These are phyloP conservation scores for Ametastegia equiseti DNA, from an alignment of 2,888 invertebrate genomes.

Conservation along the genomic window DNA sequence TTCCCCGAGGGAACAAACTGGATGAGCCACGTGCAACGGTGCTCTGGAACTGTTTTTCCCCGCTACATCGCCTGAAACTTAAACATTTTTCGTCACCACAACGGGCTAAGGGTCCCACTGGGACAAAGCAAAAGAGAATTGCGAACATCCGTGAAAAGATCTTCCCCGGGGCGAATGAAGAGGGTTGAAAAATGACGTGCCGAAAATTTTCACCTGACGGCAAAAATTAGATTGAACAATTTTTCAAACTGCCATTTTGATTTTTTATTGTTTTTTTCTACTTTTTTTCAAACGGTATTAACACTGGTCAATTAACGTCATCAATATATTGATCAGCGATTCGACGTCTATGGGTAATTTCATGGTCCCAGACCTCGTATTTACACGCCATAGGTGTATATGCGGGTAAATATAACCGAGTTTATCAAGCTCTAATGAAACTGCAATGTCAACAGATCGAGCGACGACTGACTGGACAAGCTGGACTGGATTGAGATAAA, in stretches of 20 bases:
- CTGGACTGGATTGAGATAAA: conserved; percentile 19
- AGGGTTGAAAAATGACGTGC: conserved; percentile 9
- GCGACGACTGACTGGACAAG: not conserved
- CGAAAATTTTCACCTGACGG: not conserved
- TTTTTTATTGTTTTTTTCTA: not conserved
- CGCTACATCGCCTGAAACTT: conserved; percentile 24
- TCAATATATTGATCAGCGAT: not conserved
- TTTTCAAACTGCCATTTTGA: not conserved
- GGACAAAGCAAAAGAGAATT: conserved; percentile 16
- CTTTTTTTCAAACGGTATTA: not conserved
- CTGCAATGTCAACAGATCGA: conserved; percentile 26
- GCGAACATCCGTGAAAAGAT: conserved; percentile 4
- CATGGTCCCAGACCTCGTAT: not conserved
- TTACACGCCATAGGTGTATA: not conserved
- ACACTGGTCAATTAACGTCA: not conserved
- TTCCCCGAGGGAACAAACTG: not conserved
- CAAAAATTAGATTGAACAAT: not conserved
- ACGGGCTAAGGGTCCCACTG: conserved; percentile 17
- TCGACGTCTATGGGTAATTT: not conserved
- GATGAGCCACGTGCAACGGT: conserved; percentile 25
- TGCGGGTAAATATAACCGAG: not conserved
- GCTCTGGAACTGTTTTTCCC: conserved; percentile 21
- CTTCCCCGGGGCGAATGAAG: not conserved
- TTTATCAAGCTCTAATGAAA: conserved; percentile 41
- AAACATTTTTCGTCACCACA: conserved; percentile 35